Base-by-base conservation (phyloP, 1,140 invertebrate genomes). In the Atta texana region DNA sequence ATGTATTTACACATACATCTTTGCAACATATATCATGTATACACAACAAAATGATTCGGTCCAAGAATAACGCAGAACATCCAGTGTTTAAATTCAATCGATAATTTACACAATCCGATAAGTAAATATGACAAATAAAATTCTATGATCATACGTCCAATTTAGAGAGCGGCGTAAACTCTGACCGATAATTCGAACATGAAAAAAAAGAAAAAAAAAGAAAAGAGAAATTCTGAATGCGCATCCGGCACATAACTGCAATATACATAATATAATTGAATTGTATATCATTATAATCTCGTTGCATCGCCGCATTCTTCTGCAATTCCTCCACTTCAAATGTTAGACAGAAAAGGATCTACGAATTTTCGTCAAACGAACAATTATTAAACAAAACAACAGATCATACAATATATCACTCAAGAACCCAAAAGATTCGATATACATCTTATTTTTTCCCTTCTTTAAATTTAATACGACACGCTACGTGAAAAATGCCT, bases 291-390 rank as follows among this genome's bases (percentile, higher is more conserved):
- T 21, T 10, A 21, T 51, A 51, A 16, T 75, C 14, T 16, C 53
- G 39, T 66, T 63, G 61, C 80, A 88, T 76, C 24, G 49, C 74
- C 49, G 78, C 39, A 89, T 82, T 90, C 86, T 89, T 90, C 90
- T 87, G 90, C 68, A 91, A 39, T 91, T 91, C 21, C 84, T 89
- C 86, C 81, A 55, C 59, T 87, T 72, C 55, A 64, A 78, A 77
- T 82, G 69, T 88, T 71, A 51, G 55, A 71, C 24, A 64, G 75
- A 80, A 89, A 61, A 74, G 31, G 84, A 68, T 88, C 57, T 74
- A 63, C 12, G 16, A 64, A 74, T 12, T 78, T 66, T 78, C 61
- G 12, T 66, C 34, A 51, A 53, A 75, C 34, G 69, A 49, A 74
- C 69, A 78, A 12, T 74, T 28, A 57, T 87, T 77, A 68, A 88